Conservation (phyloP, 2,113 vertebrate species). For the Ochotona curzoniae region DNA sequence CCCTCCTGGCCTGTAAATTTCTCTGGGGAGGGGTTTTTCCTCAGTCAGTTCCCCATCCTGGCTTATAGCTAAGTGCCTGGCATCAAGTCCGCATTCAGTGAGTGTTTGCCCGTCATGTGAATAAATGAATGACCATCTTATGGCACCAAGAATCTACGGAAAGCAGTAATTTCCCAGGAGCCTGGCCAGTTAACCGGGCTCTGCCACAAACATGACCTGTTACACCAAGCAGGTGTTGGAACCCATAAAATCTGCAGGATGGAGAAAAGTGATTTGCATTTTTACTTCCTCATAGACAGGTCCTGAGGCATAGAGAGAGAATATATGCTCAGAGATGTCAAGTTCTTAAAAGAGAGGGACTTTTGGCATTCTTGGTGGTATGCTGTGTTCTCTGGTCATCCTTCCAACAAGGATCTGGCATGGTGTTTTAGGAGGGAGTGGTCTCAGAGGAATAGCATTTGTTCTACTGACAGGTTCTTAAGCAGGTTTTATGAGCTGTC, state of each 20-base stretch:
- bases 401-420: background rate
- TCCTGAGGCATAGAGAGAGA: constrained; percentile 28
- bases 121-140: constrained; percentile 12
- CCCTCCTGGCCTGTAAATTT: background rate
- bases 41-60: constrained; percentile 1
- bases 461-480: background rate
- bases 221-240: constrained; percentile 9
- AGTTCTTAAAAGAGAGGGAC: constrained; percentile 3
- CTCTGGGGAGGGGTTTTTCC: constrained; percentile 13
- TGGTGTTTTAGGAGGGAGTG: background rate
- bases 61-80: background rate
- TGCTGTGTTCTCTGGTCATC: background rate
- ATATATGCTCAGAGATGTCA: background rate
- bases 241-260: constrained; percentile 48
- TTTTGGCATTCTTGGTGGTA: background rate
- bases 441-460: constrained; percentile 19
- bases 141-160: constrained; percentile 48
- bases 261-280: constrained; percentile 41
- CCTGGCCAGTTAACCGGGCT: constrained; percentile 20
- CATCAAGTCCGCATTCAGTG: constrained; percentile 7
- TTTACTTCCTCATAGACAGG: constrained; percentile 40
- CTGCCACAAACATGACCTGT: background rate
- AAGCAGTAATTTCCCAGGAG: constrained; percentile 54
- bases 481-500: constrained; percentile 4
- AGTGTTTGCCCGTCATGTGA: constrained; percentile 20